phyloP scores from a whole-genome alignment of 2,888 invertebrate species.

The Epicampocera succincta region DNA sequence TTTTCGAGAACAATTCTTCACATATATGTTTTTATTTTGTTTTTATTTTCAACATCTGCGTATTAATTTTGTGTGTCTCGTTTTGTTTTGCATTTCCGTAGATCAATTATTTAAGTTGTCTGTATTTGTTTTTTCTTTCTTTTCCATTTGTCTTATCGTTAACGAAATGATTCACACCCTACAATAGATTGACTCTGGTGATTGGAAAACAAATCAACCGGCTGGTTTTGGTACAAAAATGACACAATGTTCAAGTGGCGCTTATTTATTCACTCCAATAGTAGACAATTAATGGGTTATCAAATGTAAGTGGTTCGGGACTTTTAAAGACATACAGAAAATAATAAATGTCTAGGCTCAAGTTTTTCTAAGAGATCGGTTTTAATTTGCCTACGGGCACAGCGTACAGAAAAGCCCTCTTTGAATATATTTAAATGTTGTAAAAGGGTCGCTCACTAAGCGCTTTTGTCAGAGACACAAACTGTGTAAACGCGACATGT shows the following conservation, averaged over 20 bases:
- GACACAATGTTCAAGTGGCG: slow-evolving; percentile 41
- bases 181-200: slow-evolving; percentile 7
- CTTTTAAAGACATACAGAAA: too few relatives aligned
- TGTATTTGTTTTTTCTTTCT: slow-evolving; percentile 2
- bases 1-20: background rate
- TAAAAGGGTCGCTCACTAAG: too few relatives aligned
- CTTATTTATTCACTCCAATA: slow-evolving; percentile 26
- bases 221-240: slow-evolving; percentile 6
- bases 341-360: too few relatives aligned
- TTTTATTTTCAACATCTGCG: background rate
- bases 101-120: slow-evolving; percentile 34
- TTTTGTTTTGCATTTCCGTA: background rate
- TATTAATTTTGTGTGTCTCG: background rate
- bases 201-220: slow-evolving; percentile 3
- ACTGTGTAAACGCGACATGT: too few relatives aligned
- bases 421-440: too few relatives aligned
- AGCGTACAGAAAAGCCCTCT: too few relatives aligned
- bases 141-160: slow-evolving; percentile 5
- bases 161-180: slow-evolving; percentile 44
- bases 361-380: too few relatives aligned
- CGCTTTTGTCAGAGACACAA: too few relatives aligned
- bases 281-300: slow-evolving; percentile 6
- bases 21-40: background rate
- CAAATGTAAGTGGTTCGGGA: background rate
- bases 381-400: too few relatives aligned